Evolutionary conservation across 2,113 vertebrate species (phyloP).

Genomic region (Donacobius atricapilla): DNA sequence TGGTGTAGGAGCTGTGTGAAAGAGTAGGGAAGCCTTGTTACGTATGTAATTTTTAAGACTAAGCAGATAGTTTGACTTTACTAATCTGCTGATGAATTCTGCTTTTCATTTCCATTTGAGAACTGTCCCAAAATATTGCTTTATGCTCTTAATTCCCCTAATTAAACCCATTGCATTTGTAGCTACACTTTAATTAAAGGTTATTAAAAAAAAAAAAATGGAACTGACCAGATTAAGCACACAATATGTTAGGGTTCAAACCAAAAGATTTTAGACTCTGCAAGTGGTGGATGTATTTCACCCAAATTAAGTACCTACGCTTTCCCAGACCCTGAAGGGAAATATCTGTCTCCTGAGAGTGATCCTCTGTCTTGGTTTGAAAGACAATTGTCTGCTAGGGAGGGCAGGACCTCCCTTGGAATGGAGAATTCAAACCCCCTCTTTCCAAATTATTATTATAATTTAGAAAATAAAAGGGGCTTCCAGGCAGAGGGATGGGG

Average conservation of each 20-base stretch:
- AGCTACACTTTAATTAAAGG: neutral
- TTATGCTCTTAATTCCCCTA: neutral
- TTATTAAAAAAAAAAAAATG: neutral
- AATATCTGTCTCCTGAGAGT: neutral
- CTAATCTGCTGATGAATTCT: neutral
- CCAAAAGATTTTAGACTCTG: neutral
- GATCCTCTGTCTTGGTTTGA: no score
- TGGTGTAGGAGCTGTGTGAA: neutral
- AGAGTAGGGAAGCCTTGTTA: neutral
- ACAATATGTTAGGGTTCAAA: neutral
- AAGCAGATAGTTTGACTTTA: neutral
- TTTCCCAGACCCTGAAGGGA: neutral
- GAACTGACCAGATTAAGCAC: neutral
- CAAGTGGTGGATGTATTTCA: neutral
- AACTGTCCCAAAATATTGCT: neutral
- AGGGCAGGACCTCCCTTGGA: no score
- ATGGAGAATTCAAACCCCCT: no score
- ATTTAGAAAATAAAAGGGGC: no score
- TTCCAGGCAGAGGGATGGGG: no score
- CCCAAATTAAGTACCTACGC: neutral
- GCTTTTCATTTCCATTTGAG: neutral
- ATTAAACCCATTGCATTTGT: neutral
- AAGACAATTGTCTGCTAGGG: no score
- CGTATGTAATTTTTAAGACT: neutral
- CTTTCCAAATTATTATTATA: no score